Conservation (phyloP, 2,888 invertebrate species). For the Schizaphis graminum region DNA sequence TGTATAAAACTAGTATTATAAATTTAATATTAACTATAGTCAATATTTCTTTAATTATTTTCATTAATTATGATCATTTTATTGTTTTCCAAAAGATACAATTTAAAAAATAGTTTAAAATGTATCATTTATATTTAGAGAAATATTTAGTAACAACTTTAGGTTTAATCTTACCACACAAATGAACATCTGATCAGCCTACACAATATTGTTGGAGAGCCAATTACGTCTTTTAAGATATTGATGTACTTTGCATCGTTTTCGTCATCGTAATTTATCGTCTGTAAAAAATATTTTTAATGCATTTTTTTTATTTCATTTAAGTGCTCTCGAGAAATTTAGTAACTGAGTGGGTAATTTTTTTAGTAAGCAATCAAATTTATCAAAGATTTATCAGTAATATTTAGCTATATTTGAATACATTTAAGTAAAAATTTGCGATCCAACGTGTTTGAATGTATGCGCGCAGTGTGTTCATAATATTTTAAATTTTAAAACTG, state of each 20-base stretch:
- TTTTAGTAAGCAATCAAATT: background rate
- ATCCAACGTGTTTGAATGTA: background rate
- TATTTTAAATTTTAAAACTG: background rate
- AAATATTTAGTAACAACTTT: background rate
- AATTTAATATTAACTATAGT: no score
- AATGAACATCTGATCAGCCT: slow-evolving; percentile 44
- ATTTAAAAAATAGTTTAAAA: background rate
- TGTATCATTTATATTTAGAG: background rate
- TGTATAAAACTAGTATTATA: no score
- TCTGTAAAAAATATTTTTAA: background rate
- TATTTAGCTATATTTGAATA: background rate
- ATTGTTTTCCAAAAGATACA: no score
- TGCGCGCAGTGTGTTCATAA: background rate
- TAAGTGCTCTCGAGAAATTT: background rate
- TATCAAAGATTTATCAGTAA: background rate
- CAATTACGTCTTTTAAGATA: slow-evolving; percentile 25
- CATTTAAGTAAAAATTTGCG: background rate
- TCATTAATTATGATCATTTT: no score
- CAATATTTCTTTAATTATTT: no score
- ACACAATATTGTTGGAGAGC: slow-evolving; percentile 28
- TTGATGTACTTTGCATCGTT: background rate
- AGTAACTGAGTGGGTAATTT: background rate
- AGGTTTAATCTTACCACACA: slow-evolving; percentile 30
- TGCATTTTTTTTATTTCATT: background rate
- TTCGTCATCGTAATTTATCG: background rate